Evolutionary conservation across 2,797 vertebrate genomes (phyloP), one percentile per base, ranked within the genome.

Genomic region (Diglossa cyanea): DNA sequence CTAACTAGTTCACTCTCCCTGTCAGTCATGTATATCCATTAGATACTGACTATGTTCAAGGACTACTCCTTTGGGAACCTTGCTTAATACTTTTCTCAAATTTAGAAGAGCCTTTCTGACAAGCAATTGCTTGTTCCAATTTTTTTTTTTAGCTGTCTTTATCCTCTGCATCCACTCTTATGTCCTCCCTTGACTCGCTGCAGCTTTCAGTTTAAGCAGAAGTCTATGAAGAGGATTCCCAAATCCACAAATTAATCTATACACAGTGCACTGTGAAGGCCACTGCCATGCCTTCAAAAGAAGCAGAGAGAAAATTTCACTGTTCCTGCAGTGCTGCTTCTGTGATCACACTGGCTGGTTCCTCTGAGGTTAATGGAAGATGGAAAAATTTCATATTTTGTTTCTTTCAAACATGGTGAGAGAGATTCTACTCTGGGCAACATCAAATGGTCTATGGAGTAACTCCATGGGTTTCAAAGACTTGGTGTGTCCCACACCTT

Each of bases 41-140:
- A 94, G 70, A 88, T 40, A 76, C 18, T 1, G 0, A 25, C 78
- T 79, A 15, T 51, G 72, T 60, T 92, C 87, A 91, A 92, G 85
- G 57, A 87, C 87, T 80, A 45, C 6, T 26, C 86, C 66, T 87
- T 91, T 72, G 95, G 91, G 94, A 93, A 18, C 28, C 17, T 53
- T 89, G 19, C 33, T 97, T 96, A 96, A 85, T 90, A 72, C 60
- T 84, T 89, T 68, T 83, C 44, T 89, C 80, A 80, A 95, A 86
- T 96, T 96, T 93, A 95, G 63, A 83, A 74, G 71, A 90, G 79
- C 37, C 79, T 90, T 94, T 91, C 81, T 97, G 94, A 96, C 94
- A 95, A 86, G 79, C 51, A 93, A 67, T 73, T 91, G 67, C 92
- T 93, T 94, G 68, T 85, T 94, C n/a, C 44, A 8, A 1, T 20